These are phyloP conservation scores for Incurvaria masculella DNA, from an alignment of 2,888 invertebrate species.

Conservation along the genomic window DNA sequence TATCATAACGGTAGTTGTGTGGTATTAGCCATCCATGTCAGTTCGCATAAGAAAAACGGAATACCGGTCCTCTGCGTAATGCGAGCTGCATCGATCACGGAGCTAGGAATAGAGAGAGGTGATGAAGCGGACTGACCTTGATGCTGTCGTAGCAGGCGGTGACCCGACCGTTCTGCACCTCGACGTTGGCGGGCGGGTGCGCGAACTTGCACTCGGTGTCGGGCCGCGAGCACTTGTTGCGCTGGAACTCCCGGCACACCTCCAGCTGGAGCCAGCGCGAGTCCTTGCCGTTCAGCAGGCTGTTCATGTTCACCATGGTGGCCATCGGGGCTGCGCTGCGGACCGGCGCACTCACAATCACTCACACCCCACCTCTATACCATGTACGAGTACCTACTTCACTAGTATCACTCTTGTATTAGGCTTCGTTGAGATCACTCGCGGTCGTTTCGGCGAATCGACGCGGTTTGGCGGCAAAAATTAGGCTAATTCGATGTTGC, in stretches of 20 bases:
- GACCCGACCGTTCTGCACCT: slow-evolving; percentile 99
- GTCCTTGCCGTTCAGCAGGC: slow-evolving; percentile 97
- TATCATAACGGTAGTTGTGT: too few species aligned
- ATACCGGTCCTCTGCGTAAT: too few species aligned
- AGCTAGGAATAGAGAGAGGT: too few species aligned
- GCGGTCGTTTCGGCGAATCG: not conserved
- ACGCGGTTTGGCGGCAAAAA: not conserved
- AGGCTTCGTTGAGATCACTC: not conserved
- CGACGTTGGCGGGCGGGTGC: slow-evolving; percentile 98
- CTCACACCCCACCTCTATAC: slow-evolving; percentile 1
- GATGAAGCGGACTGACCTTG: slow-evolving; percentile 98
- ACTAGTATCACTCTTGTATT: not conserved
- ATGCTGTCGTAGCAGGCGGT: slow-evolving; percentile 99
- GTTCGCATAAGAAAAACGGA: too few species aligned
- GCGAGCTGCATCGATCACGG: too few species aligned
- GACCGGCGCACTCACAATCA: slow-evolving; percentile 28
- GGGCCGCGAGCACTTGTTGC: slow-evolving; percentile 98
- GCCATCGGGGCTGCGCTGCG: slow-evolving; percentile 44
- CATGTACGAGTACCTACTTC: not conserved
- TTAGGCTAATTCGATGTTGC: too few species aligned
- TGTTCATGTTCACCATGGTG: slow-evolving; percentile 97
- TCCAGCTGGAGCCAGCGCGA: slow-evolving; percentile 99
- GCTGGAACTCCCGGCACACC: slow-evolving; percentile 98
- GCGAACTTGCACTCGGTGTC: slow-evolving; percentile 99
- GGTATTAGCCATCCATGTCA: too few species aligned